Evolutionary conservation across 1,140 invertebrate species (phyloP), one percentile per base, ranked within the genome.

Genomic region (Portunus trituberculatus): DNA sequence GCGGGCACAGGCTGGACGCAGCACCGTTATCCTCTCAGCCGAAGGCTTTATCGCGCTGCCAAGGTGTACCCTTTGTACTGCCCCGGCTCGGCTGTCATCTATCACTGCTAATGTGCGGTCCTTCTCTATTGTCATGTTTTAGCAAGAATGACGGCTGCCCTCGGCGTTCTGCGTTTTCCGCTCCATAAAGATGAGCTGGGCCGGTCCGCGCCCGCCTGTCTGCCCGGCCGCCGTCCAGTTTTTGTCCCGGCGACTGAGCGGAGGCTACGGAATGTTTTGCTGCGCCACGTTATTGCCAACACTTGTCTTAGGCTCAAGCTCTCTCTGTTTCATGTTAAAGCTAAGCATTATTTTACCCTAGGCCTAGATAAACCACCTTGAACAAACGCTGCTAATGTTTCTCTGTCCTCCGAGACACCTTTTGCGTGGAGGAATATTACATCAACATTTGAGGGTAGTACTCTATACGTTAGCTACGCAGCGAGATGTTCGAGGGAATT

Each of bases 41-140:
- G 25, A n/a, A 2, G n/a, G 67, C n/a, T 1, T 76, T n/a, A n/a
- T 76, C 67, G 67, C 67, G 6, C 67, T n/a, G 67, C 88, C 32
- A 76, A 7, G 67, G n/a, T n/a, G 52, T 20, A 59, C 52, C 52
- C 52, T 12, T 12, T n/a, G 67, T n/a, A n/a, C 67, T 20, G 25
- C 6, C 12, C 67, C 2, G 67, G 25, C 12, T n/a, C 67, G 20
- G 67, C 25, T 20, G 25, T 25, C 67, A 76, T 76, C 67, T 20
- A 76, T 76, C 67, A 76, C 67, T 76, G 20, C 67, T n/a, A 76
- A 76, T 76, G 67, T 76, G 67, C 67, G 25, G 67, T 76, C 67
- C 8, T 76, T 76, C 67, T n/a, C 67, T n/a, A 76, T 76, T 76
- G 67, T 76, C 67, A n/a, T 76, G 25, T 76, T 76, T 76, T 76